Conservation (phyloP, 2,797 vertebrate species). For the Carduelis carduelis region DNA sequence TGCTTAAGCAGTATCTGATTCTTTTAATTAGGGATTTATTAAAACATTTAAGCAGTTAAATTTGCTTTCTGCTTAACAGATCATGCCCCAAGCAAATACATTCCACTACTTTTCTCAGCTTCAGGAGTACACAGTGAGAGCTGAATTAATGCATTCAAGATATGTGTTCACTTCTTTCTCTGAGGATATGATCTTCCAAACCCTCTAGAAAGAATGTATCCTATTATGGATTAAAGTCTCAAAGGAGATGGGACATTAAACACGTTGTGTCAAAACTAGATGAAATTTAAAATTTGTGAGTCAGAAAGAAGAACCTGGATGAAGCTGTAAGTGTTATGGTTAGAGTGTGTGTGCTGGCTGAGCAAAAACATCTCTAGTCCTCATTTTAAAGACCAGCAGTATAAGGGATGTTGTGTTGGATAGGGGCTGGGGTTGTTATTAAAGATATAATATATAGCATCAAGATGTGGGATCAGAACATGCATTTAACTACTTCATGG, state of each 20-base stretch:
- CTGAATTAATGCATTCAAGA: neutral
- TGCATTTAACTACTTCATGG: neutral
- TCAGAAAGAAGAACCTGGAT: neutral
- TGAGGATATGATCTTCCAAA: neutral
- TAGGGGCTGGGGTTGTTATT: accelerated
- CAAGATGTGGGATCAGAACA: neutral
- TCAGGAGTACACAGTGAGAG: neutral
- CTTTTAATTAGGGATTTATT: neutral
- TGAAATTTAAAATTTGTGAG: neutral
- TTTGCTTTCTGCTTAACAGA: neutral
- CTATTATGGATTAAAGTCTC: neutral
- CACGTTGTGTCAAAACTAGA: neutral
- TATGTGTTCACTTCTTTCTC: neutral
- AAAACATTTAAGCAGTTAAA: neutral
- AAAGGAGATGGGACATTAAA: neutral
- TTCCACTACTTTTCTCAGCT: neutral
- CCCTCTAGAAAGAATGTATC: neutral
- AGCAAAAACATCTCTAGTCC: neutral
- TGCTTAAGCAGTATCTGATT: neutral
- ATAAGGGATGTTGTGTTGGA: neutral
- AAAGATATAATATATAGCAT: neutral
- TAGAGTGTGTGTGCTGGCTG: neutral
- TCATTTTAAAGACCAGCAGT: neutral
- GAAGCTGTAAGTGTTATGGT: neutral
- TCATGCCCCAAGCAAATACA: neutral